Conservation (phyloP, 2,888 invertebrate genomes). For the Cataglyphis altisquamis region DNA sequence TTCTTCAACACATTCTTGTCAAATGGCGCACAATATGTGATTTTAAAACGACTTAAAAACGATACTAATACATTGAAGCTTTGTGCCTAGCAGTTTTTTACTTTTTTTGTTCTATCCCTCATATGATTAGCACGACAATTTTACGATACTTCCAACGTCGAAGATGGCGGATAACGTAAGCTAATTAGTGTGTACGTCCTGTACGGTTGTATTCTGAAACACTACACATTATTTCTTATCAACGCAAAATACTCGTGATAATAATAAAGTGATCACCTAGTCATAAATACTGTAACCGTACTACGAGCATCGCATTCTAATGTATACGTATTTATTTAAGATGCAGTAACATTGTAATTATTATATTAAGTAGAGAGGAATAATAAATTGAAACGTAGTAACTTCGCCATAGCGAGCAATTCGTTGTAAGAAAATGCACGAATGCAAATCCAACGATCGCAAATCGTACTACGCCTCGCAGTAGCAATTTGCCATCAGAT, state of each 20-base stretch:
- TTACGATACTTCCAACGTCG: constrained; percentile 36
- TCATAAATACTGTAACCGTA: constrained; percentile 63
- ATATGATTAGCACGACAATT: constrained; percentile 25
- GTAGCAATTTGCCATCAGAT: constrained; percentile 40
- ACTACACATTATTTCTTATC: constrained; percentile 31
- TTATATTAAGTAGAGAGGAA: constrained; percentile 32
- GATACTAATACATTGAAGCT: constrained; percentile 21
- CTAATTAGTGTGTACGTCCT: constrained; percentile 35
- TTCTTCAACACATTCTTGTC: constrained; percentile 23
- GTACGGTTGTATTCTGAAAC: constrained; percentile 35
- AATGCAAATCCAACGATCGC: constrained; percentile 25
- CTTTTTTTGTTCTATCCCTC: background rate
- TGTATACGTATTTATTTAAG: constrained; percentile 38
- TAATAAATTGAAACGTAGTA: constrained; percentile 33
- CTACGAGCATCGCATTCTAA: constrained; percentile 54
- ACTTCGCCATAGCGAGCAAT: constrained; percentile 31
- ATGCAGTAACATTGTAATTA: constrained; percentile 50
- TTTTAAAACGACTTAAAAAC: constrained; percentile 10
- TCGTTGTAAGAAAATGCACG: constrained; percentile 26
- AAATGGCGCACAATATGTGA: background rate
- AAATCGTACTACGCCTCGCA: constrained; percentile 46
- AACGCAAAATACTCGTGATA: constrained; percentile 52
- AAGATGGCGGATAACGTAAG: constrained; percentile 27
- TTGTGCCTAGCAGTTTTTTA: constrained; percentile 15
- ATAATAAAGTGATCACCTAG: constrained; percentile 70